phyloP scores from a whole-genome alignment of 2,113 vertebrate species.

The Pteruthius melanotis region DNA sequence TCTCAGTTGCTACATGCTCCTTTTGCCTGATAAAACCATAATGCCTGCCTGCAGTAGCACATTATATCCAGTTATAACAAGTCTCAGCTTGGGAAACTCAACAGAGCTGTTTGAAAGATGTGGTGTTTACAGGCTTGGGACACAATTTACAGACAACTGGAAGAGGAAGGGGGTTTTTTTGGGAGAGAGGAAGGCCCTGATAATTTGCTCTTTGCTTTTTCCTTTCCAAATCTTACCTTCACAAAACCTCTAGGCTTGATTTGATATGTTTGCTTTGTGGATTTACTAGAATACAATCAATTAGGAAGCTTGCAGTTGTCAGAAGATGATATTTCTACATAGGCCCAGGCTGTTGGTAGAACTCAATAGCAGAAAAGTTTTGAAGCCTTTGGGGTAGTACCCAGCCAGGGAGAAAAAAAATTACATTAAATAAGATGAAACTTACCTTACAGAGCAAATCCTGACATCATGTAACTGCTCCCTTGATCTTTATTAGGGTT shows the following conservation, averaged over 20 bases:
- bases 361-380: background rate
- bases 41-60: background rate
- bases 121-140: background rate
- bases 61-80: background rate
- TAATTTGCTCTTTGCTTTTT: background rate
- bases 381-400: background rate
- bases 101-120: background rate
- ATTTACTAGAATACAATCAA: background rate
- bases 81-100: background rate
- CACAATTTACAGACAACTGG: background rate
- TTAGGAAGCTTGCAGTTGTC: background rate
- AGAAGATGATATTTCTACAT: background rate
- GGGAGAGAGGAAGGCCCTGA: background rate
- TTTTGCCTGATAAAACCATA: background rate
- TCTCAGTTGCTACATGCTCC: background rate
- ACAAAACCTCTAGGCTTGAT: background rate
- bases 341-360: background rate
- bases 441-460: slow-evolving; percentile 60
- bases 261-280: background rate
- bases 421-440: background rate
- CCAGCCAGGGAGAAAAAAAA: background rate
- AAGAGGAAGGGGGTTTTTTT: background rate
- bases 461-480: slow-evolving; percentile 25
- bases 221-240: background rate
- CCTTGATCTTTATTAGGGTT: slow-evolving; percentile 48